Percentiles rank a stretch among this genome's conserved stretches.
phyloP scores from a whole-genome alignment of 2,888 invertebrate species.

The Chalcosyrphus nemorum region DNA sequence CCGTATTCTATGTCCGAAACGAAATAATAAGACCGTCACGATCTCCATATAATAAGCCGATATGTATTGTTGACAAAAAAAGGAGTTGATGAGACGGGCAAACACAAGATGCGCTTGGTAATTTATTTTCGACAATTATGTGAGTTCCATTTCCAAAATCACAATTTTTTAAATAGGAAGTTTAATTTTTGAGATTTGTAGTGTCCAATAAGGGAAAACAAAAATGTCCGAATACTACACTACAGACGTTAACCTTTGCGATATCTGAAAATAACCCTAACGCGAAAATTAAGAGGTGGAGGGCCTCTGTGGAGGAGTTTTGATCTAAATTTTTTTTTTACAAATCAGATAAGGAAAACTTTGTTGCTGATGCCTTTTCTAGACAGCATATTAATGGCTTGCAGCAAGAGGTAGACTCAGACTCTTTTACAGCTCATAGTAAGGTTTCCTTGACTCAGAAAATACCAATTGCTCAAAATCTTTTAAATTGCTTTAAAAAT shows the following conservation, averaged over 20 bases:
- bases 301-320: constrained; percentile 28
- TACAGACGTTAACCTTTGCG: constrained; percentile 26
- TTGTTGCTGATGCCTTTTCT: constrained; percentile 68
- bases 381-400: constrained; percentile 34
- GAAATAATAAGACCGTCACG: constrained; percentile 4
- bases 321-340: constrained; percentile 5
- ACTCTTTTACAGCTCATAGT: constrained; percentile 42
- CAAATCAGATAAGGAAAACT: constrained; percentile 76
- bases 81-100: constrained; percentile 20
- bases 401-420: constrained; percentile 36
- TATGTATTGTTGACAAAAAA: constrained; percentile 52
- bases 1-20: constrained; percentile 56
- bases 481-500: constrained; percentile 42
- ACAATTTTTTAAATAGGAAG: background rate
- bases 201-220: background rate
- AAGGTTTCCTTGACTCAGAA: constrained; percentile 39
- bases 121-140: constrained; percentile 33
- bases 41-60: constrained; percentile 50
- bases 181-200: background rate
- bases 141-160: constrained; percentile 21
- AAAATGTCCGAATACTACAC: constrained; percentile 20
- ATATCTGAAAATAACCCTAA: constrained; percentile 30
- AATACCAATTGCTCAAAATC: constrained; percentile 34
- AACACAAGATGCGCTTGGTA: constrained; percentile 31
- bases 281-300: constrained; percentile 34